phyloP scores from a whole-genome alignment of 2,888 invertebrate genomes.

The Teleiodes luculella region DNA sequence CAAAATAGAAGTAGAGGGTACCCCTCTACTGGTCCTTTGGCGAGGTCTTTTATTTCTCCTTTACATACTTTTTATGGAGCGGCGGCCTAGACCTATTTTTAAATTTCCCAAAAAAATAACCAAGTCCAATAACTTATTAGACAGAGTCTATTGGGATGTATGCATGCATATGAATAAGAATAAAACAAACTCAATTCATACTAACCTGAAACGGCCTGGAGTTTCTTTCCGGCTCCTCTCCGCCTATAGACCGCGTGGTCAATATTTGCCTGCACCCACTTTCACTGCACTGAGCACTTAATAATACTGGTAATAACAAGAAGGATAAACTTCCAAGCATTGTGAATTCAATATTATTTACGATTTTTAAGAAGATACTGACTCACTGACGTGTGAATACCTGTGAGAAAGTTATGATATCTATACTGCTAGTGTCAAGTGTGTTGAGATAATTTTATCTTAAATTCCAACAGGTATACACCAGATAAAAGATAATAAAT shows the following conservation, averaged over 20 bases:
- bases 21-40: too few relatives aligned
- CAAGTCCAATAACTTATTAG: too few relatives aligned
- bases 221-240: slow-evolving; percentile 45
- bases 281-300: slow-evolving; percentile 42
- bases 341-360: too few relatives aligned
- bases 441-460: slow-evolving; percentile 1
- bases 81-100: too few relatives aligned
- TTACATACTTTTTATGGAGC: too few relatives aligned
- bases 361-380: neutral
- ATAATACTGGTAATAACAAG: slow-evolving; percentile 35
- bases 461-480: neutral
- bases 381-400: neutral
- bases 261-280: slow-evolving; percentile 29
- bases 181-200: neutral
- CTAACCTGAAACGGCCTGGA: slow-evolving; percentile 61
- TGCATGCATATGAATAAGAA: too few relatives aligned
- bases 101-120: too few relatives aligned
- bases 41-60: too few relatives aligned
- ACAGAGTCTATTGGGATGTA: too few relatives aligned
- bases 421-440: slow-evolving; percentile 11
- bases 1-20: too few relatives aligned
- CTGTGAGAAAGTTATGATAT: slow-evolving; percentile 38
- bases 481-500: neutral
- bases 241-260: slow-evolving; percentile 46
- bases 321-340: slow-evolving; percentile 42